These are phyloP conservation scores for Alloplasta piceator DNA, from an alignment of 2,888 invertebrate species.

Conservation along the genomic window DNA sequence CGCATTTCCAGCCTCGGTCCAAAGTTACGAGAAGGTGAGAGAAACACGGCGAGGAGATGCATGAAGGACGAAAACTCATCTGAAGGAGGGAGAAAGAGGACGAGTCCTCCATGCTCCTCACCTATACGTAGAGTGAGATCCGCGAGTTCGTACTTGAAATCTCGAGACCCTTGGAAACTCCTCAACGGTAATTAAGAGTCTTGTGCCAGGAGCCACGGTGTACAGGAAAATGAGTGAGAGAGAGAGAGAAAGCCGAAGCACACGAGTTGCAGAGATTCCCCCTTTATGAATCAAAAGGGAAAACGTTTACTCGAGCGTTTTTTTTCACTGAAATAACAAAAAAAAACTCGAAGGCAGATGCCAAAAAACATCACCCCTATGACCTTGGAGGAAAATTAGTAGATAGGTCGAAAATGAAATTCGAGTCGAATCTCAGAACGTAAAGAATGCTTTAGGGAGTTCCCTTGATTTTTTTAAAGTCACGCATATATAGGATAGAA, in stretches of 20 bases:
- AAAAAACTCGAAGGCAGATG: background rate
- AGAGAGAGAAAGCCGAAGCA: background rate
- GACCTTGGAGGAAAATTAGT: background rate
- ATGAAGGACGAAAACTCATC: constrained; percentile 46
- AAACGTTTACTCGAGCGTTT: constrained; percentile 34
- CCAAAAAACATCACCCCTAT: background rate
- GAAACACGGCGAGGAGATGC: constrained; percentile 47
- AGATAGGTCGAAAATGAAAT: constrained; percentile 14
- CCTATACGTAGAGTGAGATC: constrained; percentile 16
- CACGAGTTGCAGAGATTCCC: constrained; percentile 24
- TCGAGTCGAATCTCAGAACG: constrained; percentile 5
- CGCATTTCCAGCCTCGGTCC: constrained; percentile 44
- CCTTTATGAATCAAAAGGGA: constrained; percentile 43
- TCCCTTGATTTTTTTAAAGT: constrained; percentile 27
- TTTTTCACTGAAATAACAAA: constrained; percentile 28
- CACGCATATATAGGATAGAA: constrained; percentile 11
- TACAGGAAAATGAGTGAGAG: background rate
- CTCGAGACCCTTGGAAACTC: constrained; percentile 58
- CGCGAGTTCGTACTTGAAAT: constrained; percentile 60
- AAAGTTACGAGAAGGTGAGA: constrained; percentile 41
- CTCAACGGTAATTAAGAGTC: constrained; percentile 65
- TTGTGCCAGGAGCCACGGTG: constrained; percentile 45
- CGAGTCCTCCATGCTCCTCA: constrained; percentile 19
- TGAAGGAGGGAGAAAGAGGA: constrained; percentile 5
- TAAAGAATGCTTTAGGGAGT: constrained; percentile 3